phyloP scores from a whole-genome alignment of 2,113 vertebrate genomes.

The Octodon degus region DNA sequence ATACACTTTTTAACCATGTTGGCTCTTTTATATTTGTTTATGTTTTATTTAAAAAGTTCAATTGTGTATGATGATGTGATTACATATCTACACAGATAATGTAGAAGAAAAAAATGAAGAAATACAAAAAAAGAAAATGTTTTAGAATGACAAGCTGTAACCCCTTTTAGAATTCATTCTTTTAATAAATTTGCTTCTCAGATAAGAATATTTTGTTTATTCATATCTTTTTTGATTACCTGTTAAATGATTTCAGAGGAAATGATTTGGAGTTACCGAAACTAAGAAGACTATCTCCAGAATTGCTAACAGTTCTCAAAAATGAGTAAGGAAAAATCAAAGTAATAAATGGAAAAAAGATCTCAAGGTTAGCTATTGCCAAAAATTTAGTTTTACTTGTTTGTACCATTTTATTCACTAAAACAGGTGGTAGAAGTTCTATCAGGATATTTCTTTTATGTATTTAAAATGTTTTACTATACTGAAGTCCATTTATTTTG shows the following conservation, averaged over 20 bases:
- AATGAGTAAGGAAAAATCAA: conserved; percentile 35
- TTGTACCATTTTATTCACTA: conserved; percentile 46
- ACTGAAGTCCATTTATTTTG: conserved; percentile 49
- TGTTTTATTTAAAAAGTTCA: conserved; percentile 41
- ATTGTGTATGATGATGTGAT: background rate
- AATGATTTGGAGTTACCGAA: conserved; percentile 59
- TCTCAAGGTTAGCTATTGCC: conserved; percentile 38
- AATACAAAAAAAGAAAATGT: conserved; percentile 49
- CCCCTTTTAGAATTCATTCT: conserved; percentile 27
- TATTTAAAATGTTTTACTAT: conserved; percentile 52
- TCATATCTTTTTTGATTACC: conserved; percentile 31
- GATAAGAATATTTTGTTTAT: conserved; percentile 23
- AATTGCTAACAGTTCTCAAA: conserved; percentile 50
- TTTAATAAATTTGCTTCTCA: conserved; percentile 46
- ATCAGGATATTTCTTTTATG: conserved; percentile 45
- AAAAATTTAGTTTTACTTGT: conserved; percentile 44
- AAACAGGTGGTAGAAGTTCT: background rate
- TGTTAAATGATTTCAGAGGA: conserved; percentile 52
- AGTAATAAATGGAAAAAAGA: background rate
- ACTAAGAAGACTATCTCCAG: background rate
- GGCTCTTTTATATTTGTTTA: background rate
- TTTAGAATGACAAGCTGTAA: conserved; percentile 4
- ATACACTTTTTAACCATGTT: conserved; percentile 18
- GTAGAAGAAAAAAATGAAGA: conserved; percentile 38
- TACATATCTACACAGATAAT: conserved; percentile 12